Evolutionary conservation across 2,113 vertebrate species (phyloP), one percentile per base, ranked within the genome.

Genomic region (Gallinago paraguaiae): DNA sequence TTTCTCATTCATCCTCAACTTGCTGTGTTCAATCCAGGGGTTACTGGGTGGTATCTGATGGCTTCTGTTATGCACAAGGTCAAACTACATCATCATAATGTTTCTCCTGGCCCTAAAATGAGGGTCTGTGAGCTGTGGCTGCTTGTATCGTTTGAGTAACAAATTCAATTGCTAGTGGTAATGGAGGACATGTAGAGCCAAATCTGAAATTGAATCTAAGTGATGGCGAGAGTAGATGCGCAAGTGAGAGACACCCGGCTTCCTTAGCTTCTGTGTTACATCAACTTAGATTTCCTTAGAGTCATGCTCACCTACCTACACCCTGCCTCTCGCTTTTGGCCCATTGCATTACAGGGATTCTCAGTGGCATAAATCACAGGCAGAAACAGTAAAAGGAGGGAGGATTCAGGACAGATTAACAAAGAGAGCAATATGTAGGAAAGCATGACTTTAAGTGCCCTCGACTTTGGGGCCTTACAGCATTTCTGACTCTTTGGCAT

Each of bases 361-460:
- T 77, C 7, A 25, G 23, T 65, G 64, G 45, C n/a, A 41, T 90
- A 64, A 86, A 79, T 92, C 80, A 74, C 60, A 91, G 61, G 18
- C 51, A 60, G 68, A 75, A 71, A 63, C 1, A 3, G 10, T 85
- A 63, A 59, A 71, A 80, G 56, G 7, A 63, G 19, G 10, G 19
- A 93, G n/a, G 35, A 64, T 78, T 94, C 68, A 60, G 75, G 77
- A 68, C 53, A 77, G 61, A 68, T 93, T 30, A 90, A n/a, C 0
- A 0, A 75, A 88, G 60, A 88, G 77, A 90, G 50, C 80, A 81
- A 33, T 69, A 71, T 43, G 48, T 69, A 84, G 74, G 69, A 79
- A 92, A 84, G 45, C 59, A 33, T 83, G 85, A 81, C 65, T 86
- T 88, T 65, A 93, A 95, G 50, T 84, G 70, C 86, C 88, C 77